Percentiles rank a stretch among this genome's conserved stretches.
These are phyloP conservation scores for Threskiornis aethiopicus DNA, from an alignment of 2,797 vertebrate genomes.

Conservation along the genomic window DNA sequence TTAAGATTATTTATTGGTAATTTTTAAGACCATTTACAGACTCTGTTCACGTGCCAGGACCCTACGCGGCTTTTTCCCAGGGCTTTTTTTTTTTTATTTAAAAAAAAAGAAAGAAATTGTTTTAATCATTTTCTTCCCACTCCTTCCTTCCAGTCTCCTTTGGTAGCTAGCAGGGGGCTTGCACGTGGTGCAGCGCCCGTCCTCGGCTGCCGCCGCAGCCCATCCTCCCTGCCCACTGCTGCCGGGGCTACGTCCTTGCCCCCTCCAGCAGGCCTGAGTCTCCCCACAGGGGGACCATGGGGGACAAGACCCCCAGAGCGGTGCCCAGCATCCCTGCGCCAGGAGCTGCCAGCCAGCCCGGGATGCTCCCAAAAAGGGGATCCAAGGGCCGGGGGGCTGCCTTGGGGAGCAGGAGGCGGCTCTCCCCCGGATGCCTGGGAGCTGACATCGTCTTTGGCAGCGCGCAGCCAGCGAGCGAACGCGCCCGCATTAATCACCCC, in stretches of 20 bases:
- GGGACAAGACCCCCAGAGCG: rapidly evolving
- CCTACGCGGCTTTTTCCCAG: conserved; percentile 46
- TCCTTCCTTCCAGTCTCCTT: conserved; percentile 35
- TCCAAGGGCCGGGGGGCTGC: neutral
- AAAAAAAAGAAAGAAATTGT: neutral
- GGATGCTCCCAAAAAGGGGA: neutral
- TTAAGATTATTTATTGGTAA: conserved; percentile 69
- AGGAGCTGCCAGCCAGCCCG: neutral
- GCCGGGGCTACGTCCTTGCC: neutral
- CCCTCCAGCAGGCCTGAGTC: neutral
- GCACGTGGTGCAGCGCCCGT: neutral
- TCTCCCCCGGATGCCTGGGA: neutral
- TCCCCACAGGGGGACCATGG: neutral
- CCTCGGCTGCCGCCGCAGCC: rapidly evolving
- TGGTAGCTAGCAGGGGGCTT: neutral
- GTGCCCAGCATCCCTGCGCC: neutral
- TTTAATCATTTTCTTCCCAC: conserved; percentile 59
- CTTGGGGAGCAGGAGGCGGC: neutral
- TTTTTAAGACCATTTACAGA: conserved; percentile 49
- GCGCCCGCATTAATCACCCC: neutral
- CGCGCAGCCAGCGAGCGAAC: neutral
- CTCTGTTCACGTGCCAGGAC: conserved; percentile 61
- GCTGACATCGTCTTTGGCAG: conserved; percentile 53
- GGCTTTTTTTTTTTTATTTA: neutral
- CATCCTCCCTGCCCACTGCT: neutral